Evolutionary conservation across 2,797 vertebrate species (phyloP), one percentile per base, ranked within the genome.

Genomic region (Hapalemur alaotrensis): DNA sequence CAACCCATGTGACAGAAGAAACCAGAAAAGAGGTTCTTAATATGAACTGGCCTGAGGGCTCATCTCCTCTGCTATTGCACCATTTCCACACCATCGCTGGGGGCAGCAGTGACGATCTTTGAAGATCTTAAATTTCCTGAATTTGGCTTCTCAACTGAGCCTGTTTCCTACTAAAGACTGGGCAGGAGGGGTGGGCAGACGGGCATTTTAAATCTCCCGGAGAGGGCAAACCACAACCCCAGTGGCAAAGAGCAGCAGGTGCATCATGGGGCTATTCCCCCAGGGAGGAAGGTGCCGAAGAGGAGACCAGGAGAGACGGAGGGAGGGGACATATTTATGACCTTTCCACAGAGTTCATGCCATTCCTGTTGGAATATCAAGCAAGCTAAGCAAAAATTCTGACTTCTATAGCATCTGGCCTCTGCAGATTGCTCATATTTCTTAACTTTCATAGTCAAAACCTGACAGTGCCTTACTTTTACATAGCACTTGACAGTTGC

Each of bases 191-290:
- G 1, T 13, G 23, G n/a, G 48, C 46, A 86, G 52, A 9, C 0
- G 1, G 32, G 43, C 43, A 0, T 4, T 15, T 43, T 28, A 25
- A 11, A 10, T 23, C 22, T 8, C 3, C 38, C 32, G 0, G 32
- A 63, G 17, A 54, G 48, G 54, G 35, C 54, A n/a, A 12, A 17
- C 38, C 11, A 13, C 43, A 12, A 22, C 17, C 2, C 14, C 78
- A 23, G 14, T 14, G 18, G 18, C 43, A 50, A 22, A 14, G 5
- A 25, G 12, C 69, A 32, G 69, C 52, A 32, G 4, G 67, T 9
- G 52, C 82, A 11, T 10, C 52, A 11, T 30, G 14, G 8, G n/a
- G 52, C 50, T 9, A 22, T 13, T 73, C 25, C 13, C 5, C 67
- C 14, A 8, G 1, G 22, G 38, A 70, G 48, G 67, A 81, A 90